Evolutionary conservation across 2,888 invertebrate species (phyloP).

Genomic region (Luperina nickerlii): DNA sequence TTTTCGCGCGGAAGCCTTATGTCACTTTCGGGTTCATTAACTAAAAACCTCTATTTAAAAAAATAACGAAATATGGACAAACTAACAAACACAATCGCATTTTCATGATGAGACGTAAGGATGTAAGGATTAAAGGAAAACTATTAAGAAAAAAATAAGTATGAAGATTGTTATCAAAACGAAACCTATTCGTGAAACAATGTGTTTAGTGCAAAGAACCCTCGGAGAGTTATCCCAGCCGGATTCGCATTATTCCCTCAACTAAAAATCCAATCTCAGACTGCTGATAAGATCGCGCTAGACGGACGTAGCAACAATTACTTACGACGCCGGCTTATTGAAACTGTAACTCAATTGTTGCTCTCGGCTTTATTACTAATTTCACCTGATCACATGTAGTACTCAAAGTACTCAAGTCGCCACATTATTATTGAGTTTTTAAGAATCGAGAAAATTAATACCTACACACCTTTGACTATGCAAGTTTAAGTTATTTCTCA

Average conservation of each 20-base stretch:
- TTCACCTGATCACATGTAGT: not conserved
- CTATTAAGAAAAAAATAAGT: not conserved
- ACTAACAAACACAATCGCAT: not conserved
- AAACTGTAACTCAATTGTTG: conserved; percentile 50
- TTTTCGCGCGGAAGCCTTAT: not conserved
- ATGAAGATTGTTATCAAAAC: not conserved
- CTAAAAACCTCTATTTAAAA: not conserved
- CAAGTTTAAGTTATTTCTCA: not conserved
- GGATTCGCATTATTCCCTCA: conserved; percentile 43
- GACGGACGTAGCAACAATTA: conserved; percentile 49
- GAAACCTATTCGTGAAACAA: conserved; percentile 1
- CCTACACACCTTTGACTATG: not conserved
- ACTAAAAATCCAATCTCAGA: conserved; percentile 52
- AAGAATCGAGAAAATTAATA: not conserved
- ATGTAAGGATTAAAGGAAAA: not conserved
- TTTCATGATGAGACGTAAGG: not conserved
- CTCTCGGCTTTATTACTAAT: conserved; percentile 9
- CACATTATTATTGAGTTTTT: not conserved
- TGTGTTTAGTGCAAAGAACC: not conserved
- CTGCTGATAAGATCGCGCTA: conserved; percentile 47
- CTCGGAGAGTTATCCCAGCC: conserved; percentile 18
- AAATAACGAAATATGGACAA: not conserved
- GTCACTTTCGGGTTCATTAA: not conserved
- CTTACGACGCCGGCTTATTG: conserved; percentile 47
- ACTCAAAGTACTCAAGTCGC: not conserved